Percentiles rank a stretch among this genome's conserved stretches.
phyloP scores from a whole-genome alignment of 2,113 vertebrate species.

The Tetrax tetrax region DNA sequence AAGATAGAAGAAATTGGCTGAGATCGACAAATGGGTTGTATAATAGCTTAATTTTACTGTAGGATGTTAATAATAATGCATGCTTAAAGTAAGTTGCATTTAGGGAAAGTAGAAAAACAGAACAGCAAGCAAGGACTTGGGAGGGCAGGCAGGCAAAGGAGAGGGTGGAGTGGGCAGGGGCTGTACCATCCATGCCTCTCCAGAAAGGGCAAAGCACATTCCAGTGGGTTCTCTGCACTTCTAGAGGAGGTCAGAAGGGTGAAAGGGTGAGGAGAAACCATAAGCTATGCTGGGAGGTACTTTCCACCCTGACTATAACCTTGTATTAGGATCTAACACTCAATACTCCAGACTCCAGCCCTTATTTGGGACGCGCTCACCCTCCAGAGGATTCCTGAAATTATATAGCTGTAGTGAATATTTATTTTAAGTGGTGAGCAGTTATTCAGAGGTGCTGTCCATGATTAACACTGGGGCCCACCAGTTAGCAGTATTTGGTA shows the following conservation, averaged over 20 bases:
- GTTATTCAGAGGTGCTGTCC: not conserved
- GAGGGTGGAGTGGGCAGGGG: not conserved
- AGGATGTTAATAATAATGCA: conserved; percentile 88
- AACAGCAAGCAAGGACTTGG: conserved; percentile 81
- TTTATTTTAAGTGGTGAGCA: not conserved
- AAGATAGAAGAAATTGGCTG: conserved; percentile 85
- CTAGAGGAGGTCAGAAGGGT: not conserved
- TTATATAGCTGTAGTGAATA: not conserved
- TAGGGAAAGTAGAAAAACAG: conserved; percentile 97
- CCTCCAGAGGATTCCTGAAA: not conserved
- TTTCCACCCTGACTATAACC: not conserved
- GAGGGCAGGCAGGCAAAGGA: not conserved
- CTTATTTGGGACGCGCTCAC: not conserved
- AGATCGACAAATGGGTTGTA: conserved; percentile 82
- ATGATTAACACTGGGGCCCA: not conserved
- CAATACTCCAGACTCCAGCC: not conserved
- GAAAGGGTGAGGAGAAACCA: not conserved
- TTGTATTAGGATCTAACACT: not conserved
- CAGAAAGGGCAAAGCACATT: conserved; percentile 73
- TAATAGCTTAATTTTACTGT: conserved; percentile 77
- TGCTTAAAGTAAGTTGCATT: conserved; percentile 99
- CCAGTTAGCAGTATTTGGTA: not conserved
- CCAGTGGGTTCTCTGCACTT: conserved; percentile 11
- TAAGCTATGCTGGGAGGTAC: not conserved
- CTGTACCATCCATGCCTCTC: conserved; percentile 61